These are phyloP conservation scores for Sebastolobus altivelis DNA, from an alignment of 2,797 vertebrate species.

Conservation along the genomic window DNA sequence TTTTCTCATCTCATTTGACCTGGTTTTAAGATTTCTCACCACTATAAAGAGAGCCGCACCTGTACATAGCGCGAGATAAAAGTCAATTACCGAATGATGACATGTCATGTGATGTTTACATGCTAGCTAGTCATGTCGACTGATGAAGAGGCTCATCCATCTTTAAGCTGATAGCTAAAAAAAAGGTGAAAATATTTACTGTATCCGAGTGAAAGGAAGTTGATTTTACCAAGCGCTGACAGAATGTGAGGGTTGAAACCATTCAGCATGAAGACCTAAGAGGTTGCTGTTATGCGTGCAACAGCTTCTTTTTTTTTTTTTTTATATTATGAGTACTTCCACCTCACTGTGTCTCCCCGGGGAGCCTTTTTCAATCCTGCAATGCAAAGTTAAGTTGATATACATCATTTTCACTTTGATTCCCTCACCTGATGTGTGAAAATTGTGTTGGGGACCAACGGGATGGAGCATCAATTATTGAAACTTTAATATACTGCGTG, in stretches of 20 bases:
- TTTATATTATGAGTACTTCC: slow-evolving; percentile 44
- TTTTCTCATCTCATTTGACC: slow-evolving; percentile 43
- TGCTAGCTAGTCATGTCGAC: slow-evolving; percentile 5
- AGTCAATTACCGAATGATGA: slow-evolving; percentile 37
- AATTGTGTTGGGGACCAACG: slow-evolving; percentile 39
- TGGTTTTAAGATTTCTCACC: slow-evolving; percentile 36
- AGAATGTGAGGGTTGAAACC: slow-evolving; percentile 51
- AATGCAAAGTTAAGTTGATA: slow-evolving; percentile 52
- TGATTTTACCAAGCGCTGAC: slow-evolving; percentile 50
- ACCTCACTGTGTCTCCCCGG: slow-evolving; percentile 5
- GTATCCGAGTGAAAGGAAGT: slow-evolving; percentile 36
- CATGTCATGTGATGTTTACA: slow-evolving; percentile 52
- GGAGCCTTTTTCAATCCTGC: slow-evolving; percentile 41
- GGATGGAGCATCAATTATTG: slow-evolving; percentile 63
- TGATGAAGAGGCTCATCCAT: slow-evolving; percentile 44
- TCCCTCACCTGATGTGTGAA: slow-evolving; percentile 59
- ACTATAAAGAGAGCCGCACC: slow-evolving; percentile 35
- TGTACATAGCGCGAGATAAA: slow-evolving; percentile 39
- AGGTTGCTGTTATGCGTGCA: slow-evolving; percentile 45
- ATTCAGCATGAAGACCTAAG: slow-evolving; percentile 48
- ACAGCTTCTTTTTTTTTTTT: slow-evolving; percentile 24
- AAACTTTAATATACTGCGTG: slow-evolving; percentile 42
- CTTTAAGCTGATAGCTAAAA: neutral
- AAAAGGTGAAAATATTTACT: slow-evolving; percentile 59
- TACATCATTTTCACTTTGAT: slow-evolving; percentile 59